Percentiles rank a stretch among this genome's conserved stretches.
Evolutionary conservation across 2,113 vertebrate genomes (phyloP).

Genomic region (Corapipo altera): DNA sequence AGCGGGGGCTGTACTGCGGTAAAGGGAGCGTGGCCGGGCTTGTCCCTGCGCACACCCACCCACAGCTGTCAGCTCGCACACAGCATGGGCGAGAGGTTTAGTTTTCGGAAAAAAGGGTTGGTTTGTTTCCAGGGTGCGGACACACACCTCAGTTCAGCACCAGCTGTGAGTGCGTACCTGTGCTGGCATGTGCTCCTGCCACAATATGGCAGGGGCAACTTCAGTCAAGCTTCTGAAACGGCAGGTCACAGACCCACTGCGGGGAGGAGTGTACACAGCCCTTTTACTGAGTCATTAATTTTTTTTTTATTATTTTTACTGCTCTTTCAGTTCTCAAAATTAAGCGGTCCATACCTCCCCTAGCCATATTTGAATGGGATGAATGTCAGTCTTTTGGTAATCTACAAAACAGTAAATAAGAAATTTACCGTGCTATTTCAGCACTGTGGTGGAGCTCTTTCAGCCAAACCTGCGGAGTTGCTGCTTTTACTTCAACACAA

Average conservation of each 20-base stretch:
- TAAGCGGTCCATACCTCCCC: accelerated
- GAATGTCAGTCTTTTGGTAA: not conserved
- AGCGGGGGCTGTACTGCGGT: not conserved
- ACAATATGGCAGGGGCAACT: not conserved
- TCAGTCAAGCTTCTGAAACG: not conserved
- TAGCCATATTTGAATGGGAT: not conserved
- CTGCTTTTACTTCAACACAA: not conserved
- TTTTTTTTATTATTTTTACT: not conserved
- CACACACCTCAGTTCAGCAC: not conserved
- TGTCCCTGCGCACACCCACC: not conserved
- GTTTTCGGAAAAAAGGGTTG: not conserved
- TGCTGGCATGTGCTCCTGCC: not conserved
- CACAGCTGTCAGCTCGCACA: not conserved
- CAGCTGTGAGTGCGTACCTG: not conserved
- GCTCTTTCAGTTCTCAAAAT: not conserved
- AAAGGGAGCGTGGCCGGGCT: not conserved
- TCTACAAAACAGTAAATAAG: not conserved
- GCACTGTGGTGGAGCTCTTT: not conserved
- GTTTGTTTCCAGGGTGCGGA: not conserved
- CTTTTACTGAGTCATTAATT: not conserved
- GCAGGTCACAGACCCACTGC: not conserved
- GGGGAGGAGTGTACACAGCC: too few species aligned
- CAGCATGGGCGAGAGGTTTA: not conserved
- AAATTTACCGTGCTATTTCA: not conserved
- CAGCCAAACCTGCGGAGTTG: not conserved